These are phyloP conservation scores for Bagarius yarrelli DNA, from an alignment of 2,113 vertebrate species.

Conservation along the genomic window DNA sequence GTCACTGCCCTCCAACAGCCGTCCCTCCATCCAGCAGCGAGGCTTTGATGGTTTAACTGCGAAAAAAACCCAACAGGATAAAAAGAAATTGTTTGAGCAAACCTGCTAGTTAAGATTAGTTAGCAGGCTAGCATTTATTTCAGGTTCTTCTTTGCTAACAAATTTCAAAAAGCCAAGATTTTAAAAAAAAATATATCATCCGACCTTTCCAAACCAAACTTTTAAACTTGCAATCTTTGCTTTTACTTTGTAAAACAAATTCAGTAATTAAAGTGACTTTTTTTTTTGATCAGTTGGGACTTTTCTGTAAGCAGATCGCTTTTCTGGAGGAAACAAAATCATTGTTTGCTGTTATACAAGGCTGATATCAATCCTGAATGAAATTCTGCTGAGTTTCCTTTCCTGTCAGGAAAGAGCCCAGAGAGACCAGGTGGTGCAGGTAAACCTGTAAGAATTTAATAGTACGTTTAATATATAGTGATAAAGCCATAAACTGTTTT, in stretches of 20 bases:
- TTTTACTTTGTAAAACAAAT: too few species aligned
- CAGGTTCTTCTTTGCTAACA: neutral
- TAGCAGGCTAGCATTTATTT: neutral
- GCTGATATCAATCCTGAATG: neutral
- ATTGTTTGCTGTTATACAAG: too few species aligned
- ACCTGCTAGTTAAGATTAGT: neutral
- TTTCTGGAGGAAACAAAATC: neutral
- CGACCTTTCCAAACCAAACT: too few species aligned
- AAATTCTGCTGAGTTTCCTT: slow-evolving; percentile 10
- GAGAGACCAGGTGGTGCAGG: neutral
- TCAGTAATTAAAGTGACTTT: too few species aligned
- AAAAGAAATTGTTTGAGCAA: too few species aligned
- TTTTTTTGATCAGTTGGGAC: too few species aligned
- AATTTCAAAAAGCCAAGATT: neutral
- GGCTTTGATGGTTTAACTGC: slow-evolving; percentile 89
- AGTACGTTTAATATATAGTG: neutral
- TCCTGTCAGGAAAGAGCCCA: neutral
- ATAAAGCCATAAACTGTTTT: neutral
- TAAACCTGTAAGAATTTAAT: slow-evolving; percentile 8
- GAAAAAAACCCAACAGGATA: neutral
- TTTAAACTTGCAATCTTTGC: too few species aligned
- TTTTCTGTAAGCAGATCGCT: too few species aligned
- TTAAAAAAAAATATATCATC: too few species aligned
- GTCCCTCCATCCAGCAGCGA: slow-evolving; percentile 86
- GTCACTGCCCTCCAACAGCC: slow-evolving; percentile 78